Evolutionary conservation across 2,888 invertebrate genomes (phyloP).

Genomic region (Sarcophaga variegata): DNA sequence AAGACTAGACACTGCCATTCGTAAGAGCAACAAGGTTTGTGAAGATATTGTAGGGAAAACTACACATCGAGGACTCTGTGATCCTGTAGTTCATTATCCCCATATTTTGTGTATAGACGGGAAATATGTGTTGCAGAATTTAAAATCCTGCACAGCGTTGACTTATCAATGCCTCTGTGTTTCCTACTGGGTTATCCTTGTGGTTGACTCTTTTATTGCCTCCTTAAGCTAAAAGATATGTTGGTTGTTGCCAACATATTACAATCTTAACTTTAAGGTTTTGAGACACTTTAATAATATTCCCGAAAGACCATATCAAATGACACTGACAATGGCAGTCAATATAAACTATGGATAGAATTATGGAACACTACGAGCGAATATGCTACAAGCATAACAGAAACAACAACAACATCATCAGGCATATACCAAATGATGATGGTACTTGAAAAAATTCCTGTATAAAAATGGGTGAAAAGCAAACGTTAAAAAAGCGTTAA

Average conservation of each 20-base stretch:
- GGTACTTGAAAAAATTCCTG: too few relatives aligned
- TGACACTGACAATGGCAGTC: conserved; percentile 55
- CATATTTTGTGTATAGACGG: too few relatives aligned
- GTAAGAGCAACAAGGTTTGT: too few relatives aligned
- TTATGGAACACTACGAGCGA: conserved; percentile 58
- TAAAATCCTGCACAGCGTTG: too few relatives aligned
- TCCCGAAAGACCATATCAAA: conserved; percentile 68
- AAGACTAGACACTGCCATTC: too few relatives aligned
- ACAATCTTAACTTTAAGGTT: conserved; percentile 55
- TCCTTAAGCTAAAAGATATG: conserved; percentile 50
- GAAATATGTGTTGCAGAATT: too few relatives aligned
- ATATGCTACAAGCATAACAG: conserved; percentile 2
- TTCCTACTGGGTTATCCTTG: conserved; percentile 2
- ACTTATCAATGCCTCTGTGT: background rate
- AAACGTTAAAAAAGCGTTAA: conserved; percentile 3
- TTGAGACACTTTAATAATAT: conserved; percentile 65
- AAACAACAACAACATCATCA: conserved; percentile 1
- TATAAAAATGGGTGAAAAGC: too few relatives aligned
- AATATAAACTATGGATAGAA: conserved; percentile 58
- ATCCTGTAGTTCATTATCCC: too few relatives aligned
- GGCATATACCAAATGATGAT: too few relatives aligned
- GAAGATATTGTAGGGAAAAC: too few relatives aligned
- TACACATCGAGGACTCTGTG: too few relatives aligned
- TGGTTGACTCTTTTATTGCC: conserved; percentile 3
- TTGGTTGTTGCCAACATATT: conserved; percentile 40